phyloP scores from a whole-genome alignment of 2,113 vertebrate species.

The Apodemus speciosus region DNA sequence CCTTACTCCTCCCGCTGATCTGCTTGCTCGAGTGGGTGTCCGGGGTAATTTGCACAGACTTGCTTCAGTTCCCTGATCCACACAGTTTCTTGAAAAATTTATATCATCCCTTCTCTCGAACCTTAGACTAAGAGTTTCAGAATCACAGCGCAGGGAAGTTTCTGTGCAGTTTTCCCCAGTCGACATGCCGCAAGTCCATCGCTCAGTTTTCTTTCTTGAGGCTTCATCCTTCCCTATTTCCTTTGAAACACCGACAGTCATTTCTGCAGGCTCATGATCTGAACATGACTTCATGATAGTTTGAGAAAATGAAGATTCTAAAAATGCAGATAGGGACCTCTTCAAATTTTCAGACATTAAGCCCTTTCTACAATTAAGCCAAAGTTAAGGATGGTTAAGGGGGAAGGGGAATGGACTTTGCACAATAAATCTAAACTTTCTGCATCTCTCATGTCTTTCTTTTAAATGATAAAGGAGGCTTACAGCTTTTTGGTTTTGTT shows the following conservation, averaged over 20 bases:
- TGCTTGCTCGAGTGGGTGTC: slow-evolving; percentile 5
- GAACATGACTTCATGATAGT: neutral
- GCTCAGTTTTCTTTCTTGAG: neutral
- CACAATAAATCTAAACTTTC: neutral
- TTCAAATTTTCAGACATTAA: neutral
- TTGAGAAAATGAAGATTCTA: slow-evolving; percentile 28
- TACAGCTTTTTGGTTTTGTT: no score
- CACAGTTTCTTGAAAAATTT: slow-evolving; percentile 20
- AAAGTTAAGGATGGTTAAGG: neutral
- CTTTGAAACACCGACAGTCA: neutral
- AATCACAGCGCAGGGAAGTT: neutral
- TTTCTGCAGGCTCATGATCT: neutral
- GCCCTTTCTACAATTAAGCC: neutral
- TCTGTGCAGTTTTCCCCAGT: neutral
- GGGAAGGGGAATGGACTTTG: neutral
- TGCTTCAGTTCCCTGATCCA: slow-evolving; percentile 22
- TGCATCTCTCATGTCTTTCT: neutral
- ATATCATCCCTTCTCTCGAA: slow-evolving; percentile 11
- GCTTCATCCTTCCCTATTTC: neutral
- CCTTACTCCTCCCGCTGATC: slow-evolving; percentile 1
- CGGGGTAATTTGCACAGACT: slow-evolving; percentile 36
- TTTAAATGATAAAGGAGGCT: slow-evolving; percentile 21
- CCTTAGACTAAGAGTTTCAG: slow-evolving; percentile 10
- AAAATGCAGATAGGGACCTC: neutral
- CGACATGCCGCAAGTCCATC: neutral